These are phyloP conservation scores for Chiloscyllium punctatum DNA, from an alignment of 2,797 vertebrate genomes.

Conservation along the genomic window DNA sequence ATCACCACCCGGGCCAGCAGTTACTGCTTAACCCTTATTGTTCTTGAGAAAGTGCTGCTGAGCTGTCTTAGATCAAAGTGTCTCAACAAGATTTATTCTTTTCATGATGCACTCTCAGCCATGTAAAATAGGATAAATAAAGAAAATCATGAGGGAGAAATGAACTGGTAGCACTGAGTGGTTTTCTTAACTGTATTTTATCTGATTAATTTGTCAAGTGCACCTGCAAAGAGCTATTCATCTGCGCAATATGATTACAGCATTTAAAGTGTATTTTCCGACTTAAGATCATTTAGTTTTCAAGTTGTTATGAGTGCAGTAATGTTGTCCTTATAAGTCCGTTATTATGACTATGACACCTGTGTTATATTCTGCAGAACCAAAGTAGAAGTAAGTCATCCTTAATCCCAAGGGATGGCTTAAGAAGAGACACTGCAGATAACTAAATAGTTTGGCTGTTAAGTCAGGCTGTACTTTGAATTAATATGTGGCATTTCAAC, in stretches of 20 bases:
- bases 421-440: not conserved
- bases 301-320: not conserved
- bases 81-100: not conserved
- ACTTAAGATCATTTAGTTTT: not conserved
- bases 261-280: not conserved
- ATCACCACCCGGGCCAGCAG: too few relatives aligned
- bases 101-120: not conserved
- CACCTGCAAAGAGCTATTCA: not conserved
- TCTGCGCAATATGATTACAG: not conserved
- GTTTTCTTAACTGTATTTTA: constrained; percentile 6
- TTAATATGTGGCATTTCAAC: not conserved
- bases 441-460: not conserved
- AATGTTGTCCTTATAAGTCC: constrained; percentile 21
- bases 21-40: not conserved
- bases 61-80: not conserved
- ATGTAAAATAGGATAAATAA: not conserved
- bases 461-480: not conserved
- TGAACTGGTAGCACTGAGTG: not conserved
- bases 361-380: constrained; percentile 9
- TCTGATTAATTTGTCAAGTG: not conserved
- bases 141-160: not conserved
- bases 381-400: not conserved
- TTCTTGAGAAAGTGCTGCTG: not conserved
- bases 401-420: not conserved
- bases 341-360: not conserved